phyloP scores from a whole-genome alignment of 2,113 vertebrate species.

The Brachyhypopomus occidentalis region DNA sequence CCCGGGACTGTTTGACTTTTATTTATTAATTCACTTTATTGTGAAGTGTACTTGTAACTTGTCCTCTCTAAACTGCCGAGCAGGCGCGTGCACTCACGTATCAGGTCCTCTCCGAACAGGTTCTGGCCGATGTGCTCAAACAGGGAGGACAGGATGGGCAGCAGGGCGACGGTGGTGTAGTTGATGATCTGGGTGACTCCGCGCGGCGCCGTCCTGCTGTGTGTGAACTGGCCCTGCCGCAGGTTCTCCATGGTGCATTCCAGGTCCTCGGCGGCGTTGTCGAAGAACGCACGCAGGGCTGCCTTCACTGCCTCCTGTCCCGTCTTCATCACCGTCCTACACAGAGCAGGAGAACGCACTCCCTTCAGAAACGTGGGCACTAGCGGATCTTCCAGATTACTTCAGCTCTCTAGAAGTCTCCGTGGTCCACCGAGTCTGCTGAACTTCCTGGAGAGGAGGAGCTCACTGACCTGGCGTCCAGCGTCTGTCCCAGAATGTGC shows the following conservation, averaged over 20 bases:
- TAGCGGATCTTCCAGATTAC: no score
- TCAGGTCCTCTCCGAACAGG: slow-evolving; percentile 92
- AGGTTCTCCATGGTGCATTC: slow-evolving; percentile 94
- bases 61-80: no score
- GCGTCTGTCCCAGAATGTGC: slow-evolving; percentile 93
- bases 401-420: no score
- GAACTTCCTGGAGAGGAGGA: neutral
- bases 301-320: slow-evolving; percentile 88
- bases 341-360: neutral
- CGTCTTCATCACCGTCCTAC: slow-evolving; percentile 96
- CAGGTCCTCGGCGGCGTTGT: slow-evolving; percentile 89
- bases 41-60: no score
- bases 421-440: neutral
- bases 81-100: slow-evolving; percentile 74
- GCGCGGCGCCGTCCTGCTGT: slow-evolving; percentile 83
- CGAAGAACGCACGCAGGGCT: slow-evolving; percentile 84
- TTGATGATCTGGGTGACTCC: slow-evolving; percentile 96
- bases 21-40: no score
- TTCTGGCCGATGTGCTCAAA: slow-evolving; percentile 95
- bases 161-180: slow-evolving; percentile 90
- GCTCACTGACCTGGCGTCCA: slow-evolving; percentile 86
- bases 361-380: neutral
- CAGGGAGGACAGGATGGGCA: slow-evolving; percentile 89
- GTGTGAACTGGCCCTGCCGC: slow-evolving; percentile 92
- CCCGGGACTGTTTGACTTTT: no score